Percentiles rank a stretch among this genome's conserved stretches.
Conservation (phyloP, 2,113 vertebrate species). For the Upupa epops region DNA sequence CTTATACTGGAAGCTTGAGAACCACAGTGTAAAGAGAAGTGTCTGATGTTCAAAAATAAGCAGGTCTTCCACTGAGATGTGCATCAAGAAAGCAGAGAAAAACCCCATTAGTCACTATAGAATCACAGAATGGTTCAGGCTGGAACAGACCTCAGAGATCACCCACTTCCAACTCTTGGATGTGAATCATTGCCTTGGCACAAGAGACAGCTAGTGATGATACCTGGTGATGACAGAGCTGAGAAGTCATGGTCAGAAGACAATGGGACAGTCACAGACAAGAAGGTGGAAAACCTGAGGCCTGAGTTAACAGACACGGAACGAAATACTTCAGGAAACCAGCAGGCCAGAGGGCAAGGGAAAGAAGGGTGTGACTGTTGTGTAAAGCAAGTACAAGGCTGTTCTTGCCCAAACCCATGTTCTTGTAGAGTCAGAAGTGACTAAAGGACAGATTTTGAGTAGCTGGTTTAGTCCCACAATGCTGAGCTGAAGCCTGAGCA, state of each 20-base stretch:
- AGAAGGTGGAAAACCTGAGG: neutral
- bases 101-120: neutral
- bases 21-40: neutral
- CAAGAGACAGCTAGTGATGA: neutral
- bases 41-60: neutral
- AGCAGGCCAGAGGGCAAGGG: neutral
- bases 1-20: neutral
- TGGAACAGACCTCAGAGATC: too few species aligned
- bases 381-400: neutral
- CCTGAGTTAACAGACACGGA: neutral
- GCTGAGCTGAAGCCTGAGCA: neutral
- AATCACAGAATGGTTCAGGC: too few species aligned
- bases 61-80: neutral
- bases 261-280: neutral
- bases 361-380: neutral
- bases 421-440: neutral
- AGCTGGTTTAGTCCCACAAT: neutral
- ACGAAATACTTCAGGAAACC: neutral
- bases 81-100: rapidly evolving
- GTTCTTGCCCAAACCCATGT: neutral
- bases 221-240: neutral
- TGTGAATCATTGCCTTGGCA: neutral
- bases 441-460: neutral
- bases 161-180: neutral
- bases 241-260: neutral